Evolutionary conservation across 2,113 vertebrate genomes (phyloP), one percentile per base, ranked within the genome.

Genomic region (Cacatua alba): DNA sequence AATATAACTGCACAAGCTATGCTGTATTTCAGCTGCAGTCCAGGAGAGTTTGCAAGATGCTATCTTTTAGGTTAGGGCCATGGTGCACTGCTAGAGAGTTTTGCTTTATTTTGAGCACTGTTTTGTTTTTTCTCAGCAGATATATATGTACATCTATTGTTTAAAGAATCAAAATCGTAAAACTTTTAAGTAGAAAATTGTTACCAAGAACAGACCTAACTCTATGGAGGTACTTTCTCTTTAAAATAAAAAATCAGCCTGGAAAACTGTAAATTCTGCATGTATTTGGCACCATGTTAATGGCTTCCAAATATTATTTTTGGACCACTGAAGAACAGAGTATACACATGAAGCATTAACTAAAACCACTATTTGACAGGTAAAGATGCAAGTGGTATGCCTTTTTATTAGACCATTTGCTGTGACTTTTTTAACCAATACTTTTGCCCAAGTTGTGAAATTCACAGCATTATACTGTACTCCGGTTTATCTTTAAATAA

Each of bases 401-500:
- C 5, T 62, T 71, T 82, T 83, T 57, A 3, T 16, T 49, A 82
- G 29, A 49, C 17, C 8, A 29, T 60, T 83, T 80, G 3, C 39
- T 68, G 37, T 68, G 43, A 44, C 17, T 79, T 75, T 71, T 62
- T 76, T 16, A 46, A 10, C 13, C 20, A 68, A 21, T 53, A 68
- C 4, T 64, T 86, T 33, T 65, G 5, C 26, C 3, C 37, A 55
- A 59, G 28, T 41, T 77, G 20, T 28, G 17, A 93, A 94, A 71
- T 81, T 70, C 55, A 31, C 7, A 46, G 25, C 17, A 4, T 71
- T 71, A 39, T 51, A n/a, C 43, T 75, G 43, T 78, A 88, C 51
- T 75, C 16, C 39, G 29, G 33, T 86, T 88, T 90, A 81, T 51
- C 53, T 92, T 92, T 93, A 88, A 90, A 93, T 92, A 86, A 88